These are phyloP conservation scores for Desmophyllum pertusum DNA, from an alignment of 92 coral and sea anemone genomes.

Conservation along the genomic window DNA sequence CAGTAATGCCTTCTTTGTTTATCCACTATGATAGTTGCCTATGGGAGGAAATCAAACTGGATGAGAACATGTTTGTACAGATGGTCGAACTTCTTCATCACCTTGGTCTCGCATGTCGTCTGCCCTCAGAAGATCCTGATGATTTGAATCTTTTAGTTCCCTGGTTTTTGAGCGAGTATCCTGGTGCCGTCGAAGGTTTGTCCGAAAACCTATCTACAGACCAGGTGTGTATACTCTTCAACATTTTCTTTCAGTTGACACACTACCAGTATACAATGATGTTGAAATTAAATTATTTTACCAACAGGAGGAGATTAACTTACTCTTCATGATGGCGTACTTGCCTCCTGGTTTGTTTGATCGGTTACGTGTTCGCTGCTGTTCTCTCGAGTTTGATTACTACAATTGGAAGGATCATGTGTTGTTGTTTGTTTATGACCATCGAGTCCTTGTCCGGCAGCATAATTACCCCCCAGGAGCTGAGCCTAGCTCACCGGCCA, in stretches of 20 bases:
- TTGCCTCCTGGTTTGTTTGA: slow-evolving; percentile 86
- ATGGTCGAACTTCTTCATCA: slow-evolving; percentile 72
- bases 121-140: slow-evolving; percentile 49
- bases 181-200: slow-evolving; percentile 7
- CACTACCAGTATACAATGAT: neutral
- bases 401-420: slow-evolving; percentile 83
- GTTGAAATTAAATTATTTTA: neutral
- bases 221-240: slow-evolving; percentile 19
- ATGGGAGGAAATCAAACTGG: slow-evolving; percentile 78
- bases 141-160: slow-evolving; percentile 70
- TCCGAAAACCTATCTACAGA: neutral
- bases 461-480: slow-evolving; percentile 27
- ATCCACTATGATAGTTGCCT: slow-evolving; percentile 63
- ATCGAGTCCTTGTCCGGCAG: slow-evolving; percentile 35
- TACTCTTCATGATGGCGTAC: slow-evolving; percentile 63
- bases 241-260: no score
- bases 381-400: slow-evolving; percentile 55
- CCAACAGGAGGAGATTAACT: slow-evolving; percentile 61
- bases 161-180: slow-evolving; percentile 72
- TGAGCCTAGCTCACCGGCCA: slow-evolving; percentile 53
- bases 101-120: slow-evolving; percentile 90
- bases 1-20: neutral
- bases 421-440: slow-evolving; percentile 53
- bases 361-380: slow-evolving; percentile 87
- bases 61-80: slow-evolving; percentile 62